A percentile compares a stretch with the other conserved stretches of the same genome.
These are phyloP conservation scores for Petrolisthes manimaculis DNA, from an alignment of 2,888 invertebrate genomes.

Conservation along the genomic window DNA sequence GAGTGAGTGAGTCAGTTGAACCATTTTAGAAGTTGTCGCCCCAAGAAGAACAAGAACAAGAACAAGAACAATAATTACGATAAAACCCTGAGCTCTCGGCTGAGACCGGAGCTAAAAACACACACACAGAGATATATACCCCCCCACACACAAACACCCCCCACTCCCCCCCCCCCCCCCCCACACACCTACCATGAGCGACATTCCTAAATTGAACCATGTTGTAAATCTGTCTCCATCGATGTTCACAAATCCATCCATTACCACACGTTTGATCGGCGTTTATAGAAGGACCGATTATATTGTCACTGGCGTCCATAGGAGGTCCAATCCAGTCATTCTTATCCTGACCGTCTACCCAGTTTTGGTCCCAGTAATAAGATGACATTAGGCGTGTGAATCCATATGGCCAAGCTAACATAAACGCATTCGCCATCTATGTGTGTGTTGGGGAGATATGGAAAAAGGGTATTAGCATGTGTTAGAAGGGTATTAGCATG, in stretches of 20 bases:
- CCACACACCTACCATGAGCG: conserved; percentile 72
- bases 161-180: too few relatives aligned
- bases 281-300: conserved; percentile 78
- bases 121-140: neutral
- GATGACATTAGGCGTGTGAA: conserved; percentile 88
- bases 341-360: conserved; percentile 66
- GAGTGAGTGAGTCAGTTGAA: too few relatives aligned
- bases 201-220: conserved; percentile 84
- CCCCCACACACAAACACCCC: too few relatives aligned
- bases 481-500: too few relatives aligned
- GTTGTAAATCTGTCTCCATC: conserved; percentile 78
- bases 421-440: conserved; percentile 85
- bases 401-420: conserved; percentile 88
- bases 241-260: conserved; percentile 87
- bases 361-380: conserved; percentile 77
- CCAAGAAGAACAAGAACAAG: too few relatives aligned
- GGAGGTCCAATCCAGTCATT: conserved; percentile 76
- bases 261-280: conserved; percentile 76
- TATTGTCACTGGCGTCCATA: conserved; percentile 75
- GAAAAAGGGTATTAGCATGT: too few relatives aligned
- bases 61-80: too few relatives aligned
- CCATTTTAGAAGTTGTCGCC: too few relatives aligned
- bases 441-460: too few relatives aligned
- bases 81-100: too few relatives aligned
- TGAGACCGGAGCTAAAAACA: too few relatives aligned